These are phyloP conservation scores for Pseudorectes ferrugineus DNA, from an alignment of 2,113 vertebrate genomes.

Conservation along the genomic window DNA sequence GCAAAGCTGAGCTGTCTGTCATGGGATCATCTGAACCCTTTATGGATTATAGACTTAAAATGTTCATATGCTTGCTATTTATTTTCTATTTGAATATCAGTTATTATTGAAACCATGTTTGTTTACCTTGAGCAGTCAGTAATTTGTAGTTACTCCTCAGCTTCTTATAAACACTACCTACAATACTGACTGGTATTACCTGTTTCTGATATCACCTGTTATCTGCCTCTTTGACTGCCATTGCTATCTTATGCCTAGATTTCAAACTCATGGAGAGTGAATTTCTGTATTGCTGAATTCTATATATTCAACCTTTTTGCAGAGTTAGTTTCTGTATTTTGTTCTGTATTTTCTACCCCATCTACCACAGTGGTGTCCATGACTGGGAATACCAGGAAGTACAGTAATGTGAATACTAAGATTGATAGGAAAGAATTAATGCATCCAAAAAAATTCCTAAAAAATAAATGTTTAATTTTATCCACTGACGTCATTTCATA, in stretches of 20 bases:
- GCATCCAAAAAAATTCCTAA: not conserved
- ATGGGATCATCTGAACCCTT: not conserved
- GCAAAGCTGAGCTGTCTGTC: not conserved
- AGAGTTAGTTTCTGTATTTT: not conserved
- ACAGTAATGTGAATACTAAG: not conserved
- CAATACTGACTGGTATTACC: not conserved
- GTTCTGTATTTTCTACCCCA: not conserved
- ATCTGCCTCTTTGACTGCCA: not conserved
- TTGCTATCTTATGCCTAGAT: not conserved
- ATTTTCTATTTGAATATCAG: not conserved
- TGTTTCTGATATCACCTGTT: not conserved
- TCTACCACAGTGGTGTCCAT: not conserved
- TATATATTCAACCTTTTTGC: not conserved
- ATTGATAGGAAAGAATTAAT: not conserved
- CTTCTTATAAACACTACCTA: not conserved
- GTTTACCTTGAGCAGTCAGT: not conserved
- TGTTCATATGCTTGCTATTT: not conserved
- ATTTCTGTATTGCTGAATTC: not conserved
- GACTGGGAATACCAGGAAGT: not conserved
- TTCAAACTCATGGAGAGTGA: not conserved
- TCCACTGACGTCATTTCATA: not conserved
- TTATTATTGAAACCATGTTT: not conserved
- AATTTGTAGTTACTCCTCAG: not conserved
- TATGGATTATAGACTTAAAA: not conserved
- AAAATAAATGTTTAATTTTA: not conserved